phyloP scores from a whole-genome alignment of 2,797 vertebrate genomes.

The Neosilurus hyrtlii region DNA sequence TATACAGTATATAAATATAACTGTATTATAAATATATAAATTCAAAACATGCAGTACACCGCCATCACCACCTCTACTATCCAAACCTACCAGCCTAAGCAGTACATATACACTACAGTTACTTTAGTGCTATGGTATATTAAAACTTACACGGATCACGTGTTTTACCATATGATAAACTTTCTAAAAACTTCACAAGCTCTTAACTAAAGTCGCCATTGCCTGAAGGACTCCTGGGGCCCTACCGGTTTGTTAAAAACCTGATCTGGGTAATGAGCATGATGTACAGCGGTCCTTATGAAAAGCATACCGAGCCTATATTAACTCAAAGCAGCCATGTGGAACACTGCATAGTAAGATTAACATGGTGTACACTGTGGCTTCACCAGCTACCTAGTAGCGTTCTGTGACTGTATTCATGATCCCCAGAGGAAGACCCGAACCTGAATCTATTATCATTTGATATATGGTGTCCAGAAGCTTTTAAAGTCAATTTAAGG shows the following conservation, averaged over 20 bases:
- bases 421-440: neutral
- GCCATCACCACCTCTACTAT: neutral
- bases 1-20: no score
- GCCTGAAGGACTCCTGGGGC: constrained; percentile 7
- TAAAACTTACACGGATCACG: neutral
- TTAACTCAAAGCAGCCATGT: constrained; percentile 65
- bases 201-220: neutral
- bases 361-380: neutral
- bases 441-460: neutral
- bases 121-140: neutral
- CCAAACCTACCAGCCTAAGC: neutral
- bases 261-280: constrained; percentile 67
- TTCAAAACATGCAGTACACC: neutral
- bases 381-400: constrained; percentile 4
- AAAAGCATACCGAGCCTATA: constrained; percentile 59
- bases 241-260: constrained; percentile 65
- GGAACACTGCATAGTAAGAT: neutral
- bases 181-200: neutral
- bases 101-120: neutral
- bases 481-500: constrained; percentile 33
- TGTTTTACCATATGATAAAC: neutral
- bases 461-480: neutral
- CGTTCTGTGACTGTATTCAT: neutral
- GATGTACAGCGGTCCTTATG: constrained; percentile 51
- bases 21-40: neutral